Evolutionary conservation across 1,140 invertebrate species (phyloP).

Genomic region (Tetramorium parvispinum): DNA sequence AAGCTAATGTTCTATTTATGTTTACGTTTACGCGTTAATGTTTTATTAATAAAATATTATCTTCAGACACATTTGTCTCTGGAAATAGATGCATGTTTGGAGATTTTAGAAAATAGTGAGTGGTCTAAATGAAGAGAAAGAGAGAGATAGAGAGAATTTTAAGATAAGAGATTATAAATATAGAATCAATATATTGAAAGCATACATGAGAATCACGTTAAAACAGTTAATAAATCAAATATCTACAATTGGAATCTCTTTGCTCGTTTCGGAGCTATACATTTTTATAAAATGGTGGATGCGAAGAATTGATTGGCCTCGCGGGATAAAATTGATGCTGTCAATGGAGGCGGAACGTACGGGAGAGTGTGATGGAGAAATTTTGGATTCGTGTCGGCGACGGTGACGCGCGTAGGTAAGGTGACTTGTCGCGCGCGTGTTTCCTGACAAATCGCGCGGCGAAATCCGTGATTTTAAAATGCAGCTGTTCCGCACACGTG

Average conservation of each 20-base stretch:
- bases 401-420: constrained; percentile 25
- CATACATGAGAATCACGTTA: neutral
- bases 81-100: neutral
- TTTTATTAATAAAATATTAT: neutral
- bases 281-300: constrained; percentile 22
- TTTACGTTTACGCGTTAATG: neutral
- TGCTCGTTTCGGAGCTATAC: neutral
- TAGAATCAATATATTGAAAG: constrained; percentile 16
- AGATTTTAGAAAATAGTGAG: neutral
- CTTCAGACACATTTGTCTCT: neutral
- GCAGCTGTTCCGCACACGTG: constrained; percentile 80
- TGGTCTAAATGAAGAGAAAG: neutral
- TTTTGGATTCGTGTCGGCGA: constrained; percentile 47
- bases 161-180: neutral
- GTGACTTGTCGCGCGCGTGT: constrained; percentile 58
- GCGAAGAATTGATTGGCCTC: constrained; percentile 60
- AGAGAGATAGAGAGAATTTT: neutral
- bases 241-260: neutral
- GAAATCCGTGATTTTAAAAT: constrained; percentile 80
- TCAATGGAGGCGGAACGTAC: constrained; percentile 26
- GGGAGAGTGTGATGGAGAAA: neutral
- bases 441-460: constrained; percentile 66
- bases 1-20: neutral
- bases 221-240: neutral
- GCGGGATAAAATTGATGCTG: constrained; percentile 57